These are phyloP conservation scores for Hydroisotoma schaefferi DNA, from an alignment of 2,888 invertebrate species.

Conservation along the genomic window DNA sequence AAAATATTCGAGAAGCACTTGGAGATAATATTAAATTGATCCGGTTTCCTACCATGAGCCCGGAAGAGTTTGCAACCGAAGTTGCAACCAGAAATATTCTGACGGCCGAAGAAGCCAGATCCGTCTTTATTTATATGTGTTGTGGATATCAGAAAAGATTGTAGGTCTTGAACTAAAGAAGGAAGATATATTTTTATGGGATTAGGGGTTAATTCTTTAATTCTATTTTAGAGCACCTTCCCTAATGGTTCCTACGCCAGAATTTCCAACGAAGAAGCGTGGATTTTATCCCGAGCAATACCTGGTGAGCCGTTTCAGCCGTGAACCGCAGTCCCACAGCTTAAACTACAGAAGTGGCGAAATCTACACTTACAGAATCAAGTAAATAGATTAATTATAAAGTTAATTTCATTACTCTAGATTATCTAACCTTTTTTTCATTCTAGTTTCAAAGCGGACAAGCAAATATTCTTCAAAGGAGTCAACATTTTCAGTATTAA, in stretches of 20 bases:
- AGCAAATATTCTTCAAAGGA: constrained; percentile 31
- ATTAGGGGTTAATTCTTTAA: not conserved
- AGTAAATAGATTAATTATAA: constrained; percentile 21
- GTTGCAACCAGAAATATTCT: constrained; percentile 30
- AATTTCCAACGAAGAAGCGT: constrained; percentile 28
- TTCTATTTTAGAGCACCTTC: constrained; percentile 12
- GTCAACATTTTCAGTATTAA: constrained; percentile 34
- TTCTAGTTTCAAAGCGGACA: constrained; percentile 27
- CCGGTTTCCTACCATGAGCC: constrained; percentile 31
- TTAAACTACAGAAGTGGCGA: constrained; percentile 36
- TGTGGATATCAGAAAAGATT: constrained; percentile 11
- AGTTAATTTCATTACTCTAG: not conserved
- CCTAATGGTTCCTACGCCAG: constrained; percentile 12
- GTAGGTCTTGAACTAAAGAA: constrained; percentile 8
- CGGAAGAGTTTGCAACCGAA: constrained; percentile 33
- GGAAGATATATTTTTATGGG: not conserved
- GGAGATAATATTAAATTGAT: constrained; percentile 23
- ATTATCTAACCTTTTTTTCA: too few species aligned
- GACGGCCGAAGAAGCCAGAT: constrained; percentile 33
- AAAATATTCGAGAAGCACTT: constrained; percentile 25
- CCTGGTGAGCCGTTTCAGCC: constrained; percentile 27
- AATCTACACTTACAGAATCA: constrained; percentile 36
- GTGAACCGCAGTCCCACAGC: constrained; percentile 29
- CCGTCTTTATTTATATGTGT: constrained; percentile 35
- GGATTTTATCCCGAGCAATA: constrained; percentile 25